These are phyloP conservation scores for Leptocoma aspasia DNA, from an alignment of 2,113 vertebrate species.

Conservation along the genomic window DNA sequence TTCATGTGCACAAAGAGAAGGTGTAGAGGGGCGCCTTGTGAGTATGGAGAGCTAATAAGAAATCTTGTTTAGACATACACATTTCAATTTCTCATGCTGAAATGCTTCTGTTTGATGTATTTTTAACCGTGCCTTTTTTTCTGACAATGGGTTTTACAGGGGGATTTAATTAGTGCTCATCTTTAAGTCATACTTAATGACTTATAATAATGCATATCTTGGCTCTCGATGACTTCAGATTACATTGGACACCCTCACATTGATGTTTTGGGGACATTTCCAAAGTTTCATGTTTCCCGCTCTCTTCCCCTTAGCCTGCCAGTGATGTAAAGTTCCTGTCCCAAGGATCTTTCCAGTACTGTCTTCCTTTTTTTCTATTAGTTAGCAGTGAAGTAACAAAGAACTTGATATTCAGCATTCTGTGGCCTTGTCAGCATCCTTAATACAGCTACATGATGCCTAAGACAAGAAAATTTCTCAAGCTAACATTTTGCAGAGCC, in stretches of 20 bases:
- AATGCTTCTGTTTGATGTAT: not conserved
- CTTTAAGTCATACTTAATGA: not conserved
- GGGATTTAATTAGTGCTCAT: not conserved
- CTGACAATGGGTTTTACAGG: not conserved
- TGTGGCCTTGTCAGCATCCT: not conserved
- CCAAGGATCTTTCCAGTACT: not conserved
- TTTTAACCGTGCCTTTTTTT: not conserved
- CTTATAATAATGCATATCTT: not conserved
- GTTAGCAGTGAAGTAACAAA: not conserved
- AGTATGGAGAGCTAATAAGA: not conserved
- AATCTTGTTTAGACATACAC: not conserved
- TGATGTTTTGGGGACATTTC: not conserved
- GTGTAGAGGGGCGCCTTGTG: not conserved
- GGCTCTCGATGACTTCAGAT: not conserved
- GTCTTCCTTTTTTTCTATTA: not conserved
- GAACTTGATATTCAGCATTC: not conserved
- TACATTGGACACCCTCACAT: not conserved
- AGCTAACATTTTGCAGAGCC: not conserved
- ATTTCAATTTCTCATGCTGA: not conserved
- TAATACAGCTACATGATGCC: not conserved
- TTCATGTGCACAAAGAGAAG: not conserved
- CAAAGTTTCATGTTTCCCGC: accelerated
- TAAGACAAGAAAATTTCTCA: not conserved
- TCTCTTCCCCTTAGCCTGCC: not conserved
- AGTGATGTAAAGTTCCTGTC: not conserved